These are phyloP conservation scores for Hoplodrina blanda DNA, from an alignment of 2,888 invertebrate genomes.

Conservation along the genomic window DNA sequence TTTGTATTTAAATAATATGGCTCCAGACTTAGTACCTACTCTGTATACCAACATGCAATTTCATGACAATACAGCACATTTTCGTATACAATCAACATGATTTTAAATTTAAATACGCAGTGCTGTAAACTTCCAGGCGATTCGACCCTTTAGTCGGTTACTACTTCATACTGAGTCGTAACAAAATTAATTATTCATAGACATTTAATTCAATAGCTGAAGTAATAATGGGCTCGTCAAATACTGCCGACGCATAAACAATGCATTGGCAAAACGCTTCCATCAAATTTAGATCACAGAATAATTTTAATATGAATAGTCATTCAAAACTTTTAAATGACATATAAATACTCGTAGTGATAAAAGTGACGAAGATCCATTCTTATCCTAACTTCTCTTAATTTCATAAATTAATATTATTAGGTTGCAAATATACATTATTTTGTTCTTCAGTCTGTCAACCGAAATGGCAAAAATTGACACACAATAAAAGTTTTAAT, in stretches of 20 bases:
- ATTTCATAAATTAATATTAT: too few relatives aligned
- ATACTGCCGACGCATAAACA: conserved; percentile 1
- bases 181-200: conserved; percentile 48
- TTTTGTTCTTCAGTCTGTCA: neutral
- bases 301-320: neutral
- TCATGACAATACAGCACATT: conserved; percentile 35
- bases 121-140: conserved; percentile 50
- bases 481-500: too few relatives aligned
- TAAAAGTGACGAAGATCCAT: neutral
- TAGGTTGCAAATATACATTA: neutral
- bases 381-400: too few relatives aligned
- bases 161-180: conserved; percentile 17
- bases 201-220: conserved; percentile 29
- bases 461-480: neutral
- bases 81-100: conserved; percentile 46
- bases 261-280: neutral
- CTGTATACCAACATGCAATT: conserved; percentile 24
- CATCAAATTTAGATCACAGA: neutral
- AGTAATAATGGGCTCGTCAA: conserved; percentile 8
- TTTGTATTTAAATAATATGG: conserved; percentile 6
- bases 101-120: conserved; percentile 68
- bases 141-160: conserved; percentile 40
- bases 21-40: neutral
- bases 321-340: neutral
- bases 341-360: too few relatives aligned